Evolutionary conservation across 2,888 invertebrate species (phyloP).

Genomic region (Exephanes ischioxanthus): DNA sequence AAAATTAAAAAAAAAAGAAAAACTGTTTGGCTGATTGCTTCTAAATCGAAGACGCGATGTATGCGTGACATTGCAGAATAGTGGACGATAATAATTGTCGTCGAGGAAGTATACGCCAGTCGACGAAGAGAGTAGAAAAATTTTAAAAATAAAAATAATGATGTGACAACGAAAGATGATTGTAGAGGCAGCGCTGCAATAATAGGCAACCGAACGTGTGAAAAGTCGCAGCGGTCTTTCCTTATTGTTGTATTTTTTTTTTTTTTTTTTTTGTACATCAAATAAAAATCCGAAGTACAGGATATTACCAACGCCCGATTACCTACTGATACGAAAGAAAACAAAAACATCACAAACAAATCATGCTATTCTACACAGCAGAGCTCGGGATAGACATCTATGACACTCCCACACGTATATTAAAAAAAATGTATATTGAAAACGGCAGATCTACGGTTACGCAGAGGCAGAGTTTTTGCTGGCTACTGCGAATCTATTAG

Average conservation of each 20-base stretch:
- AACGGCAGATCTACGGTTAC: constrained; percentile 46
- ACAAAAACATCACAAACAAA: constrained; percentile 51
- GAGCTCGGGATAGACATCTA: constrained; percentile 43
- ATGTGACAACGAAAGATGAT: not conserved
- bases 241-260: constrained; percentile 4
- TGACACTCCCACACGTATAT: constrained; percentile 32
- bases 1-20: not conserved
- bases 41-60: constrained; percentile 31
- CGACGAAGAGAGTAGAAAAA: constrained; percentile 10
- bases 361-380: constrained; percentile 58
- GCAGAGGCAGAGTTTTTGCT: constrained; percentile 47
- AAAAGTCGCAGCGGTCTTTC: constrained; percentile 31
- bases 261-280: constrained; percentile 12
- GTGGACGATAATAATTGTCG: constrained; percentile 13
- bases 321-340: constrained; percentile 51
- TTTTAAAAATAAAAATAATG: not conserved
- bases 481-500: constrained; percentile 45
- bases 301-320: constrained; percentile 32
- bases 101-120: constrained; percentile 19
- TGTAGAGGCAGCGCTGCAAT: constrained; percentile 20
- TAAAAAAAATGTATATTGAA: constrained; percentile 16
- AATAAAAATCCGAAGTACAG: constrained; percentile 26
- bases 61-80: constrained; percentile 12
- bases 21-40: constrained; percentile 16
- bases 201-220: constrained; percentile 33